Percentiles rank a stretch among this genome's conserved stretches.
Evolutionary conservation across 2,888 invertebrate species (phyloP).

Genomic region (Adela reaumurella): DNA sequence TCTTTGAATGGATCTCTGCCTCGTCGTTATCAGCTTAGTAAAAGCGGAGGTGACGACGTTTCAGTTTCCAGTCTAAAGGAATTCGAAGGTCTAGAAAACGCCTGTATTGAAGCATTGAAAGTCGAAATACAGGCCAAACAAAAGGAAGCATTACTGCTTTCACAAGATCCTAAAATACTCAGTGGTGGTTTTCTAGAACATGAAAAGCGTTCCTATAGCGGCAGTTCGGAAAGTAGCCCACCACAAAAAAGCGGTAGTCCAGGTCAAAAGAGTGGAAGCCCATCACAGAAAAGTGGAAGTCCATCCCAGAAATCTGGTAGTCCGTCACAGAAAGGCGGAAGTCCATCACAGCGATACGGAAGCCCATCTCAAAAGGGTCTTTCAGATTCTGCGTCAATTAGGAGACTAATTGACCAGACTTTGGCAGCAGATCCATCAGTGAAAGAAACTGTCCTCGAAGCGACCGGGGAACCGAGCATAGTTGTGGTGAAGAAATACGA

Average conservation of each 20-base stretch:
- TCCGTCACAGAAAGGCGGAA: constrained; percentile 28
- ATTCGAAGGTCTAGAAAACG: constrained; percentile 88
- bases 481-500: constrained; percentile 47
- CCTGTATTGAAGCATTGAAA: constrained; percentile 78
- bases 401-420: constrained; percentile 48
- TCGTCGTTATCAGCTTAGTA: constrained; percentile 65
- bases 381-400: constrained; percentile 39
- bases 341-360: constrained; percentile 15
- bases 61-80: constrained; percentile 86
- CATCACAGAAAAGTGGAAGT: constrained; percentile 37
- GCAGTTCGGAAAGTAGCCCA: constrained; percentile 59
- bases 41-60: constrained; percentile 79
- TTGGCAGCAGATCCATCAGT: constrained; percentile 42
- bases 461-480: constrained; percentile 26
- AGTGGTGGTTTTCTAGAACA: constrained; percentile 46
- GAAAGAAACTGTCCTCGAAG: constrained; percentile 24
- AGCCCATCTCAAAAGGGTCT: constrained; percentile 39
- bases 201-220: constrained; percentile 50
- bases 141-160: constrained; percentile 73
- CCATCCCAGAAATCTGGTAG: too few species aligned
- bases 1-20: constrained; percentile 81
- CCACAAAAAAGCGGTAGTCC: constrained; percentile 51
- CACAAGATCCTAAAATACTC: constrained; percentile 52
- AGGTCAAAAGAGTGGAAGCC: constrained; percentile 30
- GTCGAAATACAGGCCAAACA: constrained; percentile 81